Percentiles rank a stretch among this genome's conserved stretches.
Conservation (phyloP, 2,797 vertebrate genomes). For the Karalla daura region DNA sequence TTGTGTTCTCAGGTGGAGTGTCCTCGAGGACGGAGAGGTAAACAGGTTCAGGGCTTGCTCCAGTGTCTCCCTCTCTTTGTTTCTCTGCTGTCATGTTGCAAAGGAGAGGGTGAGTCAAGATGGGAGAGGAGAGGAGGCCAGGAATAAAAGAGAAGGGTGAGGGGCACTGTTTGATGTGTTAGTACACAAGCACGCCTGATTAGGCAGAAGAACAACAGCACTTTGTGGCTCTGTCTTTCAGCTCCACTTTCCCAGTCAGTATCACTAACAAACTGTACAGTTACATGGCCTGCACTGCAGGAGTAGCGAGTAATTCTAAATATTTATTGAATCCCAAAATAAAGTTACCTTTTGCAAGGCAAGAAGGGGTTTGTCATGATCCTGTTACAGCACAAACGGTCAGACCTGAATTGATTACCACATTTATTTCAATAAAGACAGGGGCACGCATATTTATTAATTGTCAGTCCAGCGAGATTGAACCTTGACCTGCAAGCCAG, state of each 20-base stretch:
- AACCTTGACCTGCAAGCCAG: slow-evolving; percentile 5
- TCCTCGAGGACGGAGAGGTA: slow-evolving; percentile 39
- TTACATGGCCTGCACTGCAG: slow-evolving; percentile 38
- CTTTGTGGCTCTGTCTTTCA: slow-evolving; percentile 48
- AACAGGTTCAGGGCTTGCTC: slow-evolving; percentile 35
- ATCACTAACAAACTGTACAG: slow-evolving; percentile 43
- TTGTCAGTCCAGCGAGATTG: slow-evolving; percentile 4
- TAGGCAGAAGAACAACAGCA: slow-evolving; percentile 61
- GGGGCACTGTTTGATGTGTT: slow-evolving; percentile 56
- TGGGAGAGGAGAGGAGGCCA: slow-evolving; percentile 16
- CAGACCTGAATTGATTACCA: slow-evolving; percentile 6
- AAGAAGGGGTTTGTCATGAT: not conserved
- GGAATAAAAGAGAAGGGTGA: slow-evolving; percentile 14
- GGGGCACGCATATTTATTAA: no score
- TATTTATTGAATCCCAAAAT: slow-evolving; percentile 44
- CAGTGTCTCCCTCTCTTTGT: slow-evolving; percentile 28
- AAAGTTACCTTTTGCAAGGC: slow-evolving; percentile 25
- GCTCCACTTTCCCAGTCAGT: slow-evolving; percentile 27
- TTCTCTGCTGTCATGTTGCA: slow-evolving; percentile 47
- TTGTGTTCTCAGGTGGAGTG: slow-evolving; percentile 37
- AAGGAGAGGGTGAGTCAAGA: slow-evolving; percentile 30
- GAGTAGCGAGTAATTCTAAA: slow-evolving; percentile 29
- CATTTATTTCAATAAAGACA: not conserved
- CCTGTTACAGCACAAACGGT: slow-evolving; percentile 2
- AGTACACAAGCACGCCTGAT: slow-evolving; percentile 52